Base-by-base conservation (phyloP, 1,140 invertebrate species). In the Oryzaephilus surinamensis region DNA sequence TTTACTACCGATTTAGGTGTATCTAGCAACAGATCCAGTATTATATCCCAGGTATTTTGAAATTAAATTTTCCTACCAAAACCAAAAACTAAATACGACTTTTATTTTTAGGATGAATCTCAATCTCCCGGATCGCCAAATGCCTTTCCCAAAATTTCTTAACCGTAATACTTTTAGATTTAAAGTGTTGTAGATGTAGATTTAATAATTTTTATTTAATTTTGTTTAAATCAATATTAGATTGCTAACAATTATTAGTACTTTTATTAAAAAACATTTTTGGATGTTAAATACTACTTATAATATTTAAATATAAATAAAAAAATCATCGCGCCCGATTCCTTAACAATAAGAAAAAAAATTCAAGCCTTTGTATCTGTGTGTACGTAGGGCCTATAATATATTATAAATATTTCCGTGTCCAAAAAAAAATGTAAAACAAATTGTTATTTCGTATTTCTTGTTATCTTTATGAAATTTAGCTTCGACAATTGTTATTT, bases 1-100 rank as follows among this genome's bases (percentile, higher is more conserved):
- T 52, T 52, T 29, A 52, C 47, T 29, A 46, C 47, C 36, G 51
- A 53, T 46, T 45, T 53, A 39, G 51, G 51, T 35, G 23, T 53
- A 11, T 48, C 51, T 16, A 53, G 48, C 33, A 53, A 53, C 37
- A 50, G 48, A 41, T 53, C 51, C 16, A 53, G 48, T 39, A 44
- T 53, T 34, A 35, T 50, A 24, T 53, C 48, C 31, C 51, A 53
- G 48, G 51, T 53, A 39, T 41, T 13, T n/a, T 1, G 12, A 19
- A 20, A 4, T 31, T n/a, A 16, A 27, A 24, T 32, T 21, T 20
- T 12, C 7, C 2, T n/a, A 14, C 15, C 14, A 18, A 11, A 4
- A n/a, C 27, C 6, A 4, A 14, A 6, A 28, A 6, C 27, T 4
- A 12, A 5, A 12, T 1, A 12, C 20, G 32, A 21, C 12, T 34